Conservation (phyloP, 2,113 vertebrate species). For the Panurus biarmicus region DNA sequence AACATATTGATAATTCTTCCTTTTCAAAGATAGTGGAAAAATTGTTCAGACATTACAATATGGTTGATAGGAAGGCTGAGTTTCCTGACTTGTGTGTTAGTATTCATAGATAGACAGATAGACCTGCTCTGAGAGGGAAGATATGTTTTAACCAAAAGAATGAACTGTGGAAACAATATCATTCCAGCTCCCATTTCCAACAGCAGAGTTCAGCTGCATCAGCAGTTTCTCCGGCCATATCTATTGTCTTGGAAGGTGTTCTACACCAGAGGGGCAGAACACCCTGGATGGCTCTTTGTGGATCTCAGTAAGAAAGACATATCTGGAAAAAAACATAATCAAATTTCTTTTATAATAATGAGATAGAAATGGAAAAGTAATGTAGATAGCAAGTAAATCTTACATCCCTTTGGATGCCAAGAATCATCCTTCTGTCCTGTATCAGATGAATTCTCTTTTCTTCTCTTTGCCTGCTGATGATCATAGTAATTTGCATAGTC, state of each 20-base stretch:
- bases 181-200: neutral
- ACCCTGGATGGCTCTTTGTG: neutral
- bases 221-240: neutral
- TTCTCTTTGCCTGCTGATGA: neutral
- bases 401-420: neutral
- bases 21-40: neutral
- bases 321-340: neutral
- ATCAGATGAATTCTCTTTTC: rapidly evolving
- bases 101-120: neutral
- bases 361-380: neutral
- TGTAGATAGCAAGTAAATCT: neutral
- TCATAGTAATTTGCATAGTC: neutral
- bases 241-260: neutral
- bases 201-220: neutral
- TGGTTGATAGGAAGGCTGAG: neutral
- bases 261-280: neutral
- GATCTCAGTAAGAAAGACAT: neutral
- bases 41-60: neutral
- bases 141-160: neutral
- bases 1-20: neutral
- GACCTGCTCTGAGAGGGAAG: neutral
- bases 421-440: neutral
- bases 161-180: neutral
- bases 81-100: neutral
- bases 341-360: neutral